A percentile compares a stretch with the other conserved stretches of the same genome.
Conservation (phyloP, 1,140 invertebrate genomes). For the Teleopsis dalmanni region DNA sequence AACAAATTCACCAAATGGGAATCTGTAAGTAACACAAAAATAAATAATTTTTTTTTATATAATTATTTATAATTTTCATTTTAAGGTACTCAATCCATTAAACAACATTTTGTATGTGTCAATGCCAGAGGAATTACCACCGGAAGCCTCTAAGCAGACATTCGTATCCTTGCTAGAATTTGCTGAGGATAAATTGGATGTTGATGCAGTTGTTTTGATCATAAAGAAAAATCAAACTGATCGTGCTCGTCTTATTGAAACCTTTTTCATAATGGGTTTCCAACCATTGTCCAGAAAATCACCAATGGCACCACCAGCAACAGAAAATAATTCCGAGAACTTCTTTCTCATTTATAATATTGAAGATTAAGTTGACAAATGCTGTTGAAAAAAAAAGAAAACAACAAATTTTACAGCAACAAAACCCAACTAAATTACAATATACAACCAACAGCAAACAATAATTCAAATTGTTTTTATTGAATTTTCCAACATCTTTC, state of each 20-base stretch:
- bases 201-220: constrained; percentile 57
- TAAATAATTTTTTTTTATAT: not conserved
- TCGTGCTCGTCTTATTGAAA: constrained; percentile 76
- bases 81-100: constrained; percentile 54
- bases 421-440: constrained; percentile 1
- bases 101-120: constrained; percentile 76
- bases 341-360: constrained; percentile 41
- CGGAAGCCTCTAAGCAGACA: constrained; percentile 84
- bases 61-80: not conserved
- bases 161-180: constrained; percentile 91
- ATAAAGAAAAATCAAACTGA: constrained; percentile 78
- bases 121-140: constrained; percentile 71
- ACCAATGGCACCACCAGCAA: constrained; percentile 55
- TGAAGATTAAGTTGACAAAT: constrained; percentile 34
- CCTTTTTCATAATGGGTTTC: constrained; percentile 96
- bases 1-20: constrained; percentile 72
- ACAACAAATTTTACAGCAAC: constrained; percentile 1
- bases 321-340: constrained; percentile 42
- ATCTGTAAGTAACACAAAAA: constrained; percentile 50
- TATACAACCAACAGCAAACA: not conserved
- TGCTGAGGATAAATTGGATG: constrained; percentile 85
- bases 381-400: not conserved
- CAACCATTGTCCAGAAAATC: constrained; percentile 74
- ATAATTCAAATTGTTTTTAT: not conserved
- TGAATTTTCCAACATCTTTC: not conserved